Evolutionary conservation across 2,888 invertebrate species (phyloP).

Genomic region (Colostygia pectinataria): DNA sequence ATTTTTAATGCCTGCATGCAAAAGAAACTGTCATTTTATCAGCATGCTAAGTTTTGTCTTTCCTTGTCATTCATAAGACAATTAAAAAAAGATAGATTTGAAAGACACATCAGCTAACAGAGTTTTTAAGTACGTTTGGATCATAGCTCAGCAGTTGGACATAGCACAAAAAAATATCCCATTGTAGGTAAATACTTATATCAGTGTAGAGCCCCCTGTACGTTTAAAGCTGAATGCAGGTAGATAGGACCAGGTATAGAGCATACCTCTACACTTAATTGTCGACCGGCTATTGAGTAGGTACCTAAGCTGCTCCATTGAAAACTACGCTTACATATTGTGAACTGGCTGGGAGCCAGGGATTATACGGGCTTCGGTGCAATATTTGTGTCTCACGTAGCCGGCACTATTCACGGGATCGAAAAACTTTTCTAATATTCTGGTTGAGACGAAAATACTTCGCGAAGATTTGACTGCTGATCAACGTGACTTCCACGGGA

Average conservation of each 20-base stretch:
- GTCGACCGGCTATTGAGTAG: slow-evolving; percentile 30
- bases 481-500: slow-evolving; percentile 38
- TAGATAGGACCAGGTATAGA: slow-evolving; percentile 8
- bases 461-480: slow-evolving; percentile 55
- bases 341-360: slow-evolving; percentile 74
- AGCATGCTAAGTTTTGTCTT: too few species aligned
- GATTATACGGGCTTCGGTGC: slow-evolving; percentile 68
- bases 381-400: slow-evolving; percentile 78
- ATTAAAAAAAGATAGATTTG: too few species aligned
- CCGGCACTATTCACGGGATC: slow-evolving; percentile 70
- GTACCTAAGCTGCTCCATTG: slow-evolving; percentile 50
- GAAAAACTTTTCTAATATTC: slow-evolving; percentile 82
- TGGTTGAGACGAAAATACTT: slow-evolving; percentile 62
- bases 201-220: slow-evolving; percentile 1
- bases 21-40: too few species aligned
- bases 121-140: too few species aligned
- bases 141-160: too few species aligned
- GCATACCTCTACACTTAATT: slow-evolving; percentile 29
- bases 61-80: too few species aligned
- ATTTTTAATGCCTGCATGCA: too few species aligned
- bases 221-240: slow-evolving; percentile 3
- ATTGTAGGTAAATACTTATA: too few species aligned
- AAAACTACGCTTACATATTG: slow-evolving; percentile 71
- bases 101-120: too few species aligned
- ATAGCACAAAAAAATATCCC: too few species aligned